Percentiles rank a stretch among this genome's conserved stretches.
Conservation (phyloP, 2,888 invertebrate species). For the Caenorhabditis macrosperma region DNA sequence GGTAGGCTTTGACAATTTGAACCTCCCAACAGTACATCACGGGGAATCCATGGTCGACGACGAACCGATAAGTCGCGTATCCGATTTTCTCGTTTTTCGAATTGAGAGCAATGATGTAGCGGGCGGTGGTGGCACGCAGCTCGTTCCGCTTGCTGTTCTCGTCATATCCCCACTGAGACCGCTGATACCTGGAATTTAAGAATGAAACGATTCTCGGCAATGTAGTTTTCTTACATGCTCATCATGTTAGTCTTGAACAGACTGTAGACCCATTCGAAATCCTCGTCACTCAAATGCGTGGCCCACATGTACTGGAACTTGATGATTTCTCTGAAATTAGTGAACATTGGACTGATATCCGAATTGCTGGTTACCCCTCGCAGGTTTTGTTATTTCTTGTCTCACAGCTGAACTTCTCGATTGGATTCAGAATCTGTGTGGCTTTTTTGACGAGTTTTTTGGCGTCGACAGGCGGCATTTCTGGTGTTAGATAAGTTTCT, state of each 20-base stretch:
- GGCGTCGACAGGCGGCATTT: conserved; percentile 84
- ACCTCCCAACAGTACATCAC: conserved; percentile 88
- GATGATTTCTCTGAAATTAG: conserved; percentile 68
- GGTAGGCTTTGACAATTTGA: conserved; percentile 86
- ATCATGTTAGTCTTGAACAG: conserved; percentile 76
- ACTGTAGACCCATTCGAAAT: conserved; percentile 71
- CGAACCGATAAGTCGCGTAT: conserved; percentile 90
- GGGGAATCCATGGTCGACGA: conserved; percentile 86
- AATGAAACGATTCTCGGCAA: neutral
- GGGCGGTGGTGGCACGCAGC: conserved; percentile 81
- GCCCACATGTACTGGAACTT: conserved; percentile 72
- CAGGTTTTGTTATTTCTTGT: conserved; percentile 54
- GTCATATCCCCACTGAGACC: conserved; percentile 85
- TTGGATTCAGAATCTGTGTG: conserved; percentile 66
- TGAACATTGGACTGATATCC: neutral
- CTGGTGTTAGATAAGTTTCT: neutral
- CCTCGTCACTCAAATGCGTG: conserved; percentile 70
- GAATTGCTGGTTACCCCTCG: conserved; percentile 64
- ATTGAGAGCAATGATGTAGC: conserved; percentile 74
- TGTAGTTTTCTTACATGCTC: conserved; percentile 65
- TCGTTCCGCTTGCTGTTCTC: conserved; percentile 81
- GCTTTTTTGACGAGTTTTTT: conserved; percentile 76
- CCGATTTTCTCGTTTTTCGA: conserved; percentile 83
- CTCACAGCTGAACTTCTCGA: conserved; percentile 62
- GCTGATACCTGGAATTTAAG: conserved; percentile 82